Evolutionary conservation across 2,113 vertebrate genomes (phyloP).

Genomic region (Asarcornis scutulata): DNA sequence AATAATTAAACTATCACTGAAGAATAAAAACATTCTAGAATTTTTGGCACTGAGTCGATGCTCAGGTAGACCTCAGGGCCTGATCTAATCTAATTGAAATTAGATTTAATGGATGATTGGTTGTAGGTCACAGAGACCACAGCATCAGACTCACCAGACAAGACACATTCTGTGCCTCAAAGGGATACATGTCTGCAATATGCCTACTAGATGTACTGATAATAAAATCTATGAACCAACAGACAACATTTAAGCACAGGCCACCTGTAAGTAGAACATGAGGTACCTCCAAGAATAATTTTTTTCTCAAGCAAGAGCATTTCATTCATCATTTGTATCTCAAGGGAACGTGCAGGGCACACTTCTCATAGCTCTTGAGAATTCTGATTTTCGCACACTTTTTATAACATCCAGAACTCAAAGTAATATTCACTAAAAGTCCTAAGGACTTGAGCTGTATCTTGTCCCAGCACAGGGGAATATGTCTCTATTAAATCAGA

Average conservation of each 20-base stretch:
- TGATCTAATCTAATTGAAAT: not conserved
- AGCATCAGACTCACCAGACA: not conserved
- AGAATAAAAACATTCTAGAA: not conserved
- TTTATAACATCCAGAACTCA: not conserved
- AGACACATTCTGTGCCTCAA: not conserved
- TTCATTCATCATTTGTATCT: not conserved
- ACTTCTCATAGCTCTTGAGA: not conserved
- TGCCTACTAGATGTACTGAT: not conserved
- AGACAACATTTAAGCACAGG: not conserved
- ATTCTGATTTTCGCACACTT: not conserved
- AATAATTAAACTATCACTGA: not conserved
- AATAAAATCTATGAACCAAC: not conserved
- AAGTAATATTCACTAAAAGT: not conserved
- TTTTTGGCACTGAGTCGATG: not conserved
- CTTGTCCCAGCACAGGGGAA: not conserved
- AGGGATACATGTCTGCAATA: not conserved
- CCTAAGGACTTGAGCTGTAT: not conserved
- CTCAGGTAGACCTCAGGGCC: not conserved
- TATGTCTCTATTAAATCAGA: not conserved
- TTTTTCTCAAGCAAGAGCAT: not conserved
- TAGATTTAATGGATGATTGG: not conserved
- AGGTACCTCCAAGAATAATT: not conserved
- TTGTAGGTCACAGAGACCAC: not conserved
- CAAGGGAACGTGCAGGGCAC: not conserved
- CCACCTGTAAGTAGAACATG: not conserved